Evolutionary conservation across 2,888 invertebrate species (phyloP), one percentile per base, ranked within the genome.

Genomic region (Zootermopsis nevadensis): DNA sequence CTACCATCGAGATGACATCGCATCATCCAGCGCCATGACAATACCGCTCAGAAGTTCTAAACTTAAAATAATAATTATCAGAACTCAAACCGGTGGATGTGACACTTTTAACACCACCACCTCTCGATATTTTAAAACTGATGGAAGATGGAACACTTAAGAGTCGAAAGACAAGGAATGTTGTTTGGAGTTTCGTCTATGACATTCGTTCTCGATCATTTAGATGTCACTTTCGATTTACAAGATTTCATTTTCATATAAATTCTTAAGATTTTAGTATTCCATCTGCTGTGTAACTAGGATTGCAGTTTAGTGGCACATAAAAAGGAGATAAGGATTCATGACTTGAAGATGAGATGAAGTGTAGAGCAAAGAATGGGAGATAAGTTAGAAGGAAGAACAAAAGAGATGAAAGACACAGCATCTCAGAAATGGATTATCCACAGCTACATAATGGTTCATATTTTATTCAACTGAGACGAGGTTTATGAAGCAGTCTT

Each of bases 21-120:
- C 69, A 12, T 33, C 60, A 60, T 69, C 69, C 33, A 69, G 33
- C 10, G 69, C 15, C 69, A 33, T 69, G 33, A 15, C 33, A 22
- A 60, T 10, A n/a, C 60, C n/a, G 60, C 27, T 60, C 27, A 2
- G 7, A 69, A 69, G 69, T 74, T 74, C 74, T 38, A 74, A 35
- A 74, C 38, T 38, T 74, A 38, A 74, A 74, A 74, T 74, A 38
- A 74, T 74, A 33, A 74, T n/a, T 42, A 22, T 24, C 7, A 74
- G 38, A 38, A 60, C 2, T 60, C 12, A 60, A 42, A 30, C 38
- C 74, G 38, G 31, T 38, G 42, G 24, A 74, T 24, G 35, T 72
- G 72, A 72, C 72, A 72, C 72, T 33, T n/a, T 38, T 15, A 33
- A 74, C 22, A 42, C 38, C n/a, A 24, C 74, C 42, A 8, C 33